A percentile compares a stretch with the other conserved stretches of the same genome.
phyloP scores from a whole-genome alignment of 2,888 invertebrate genomes.

The Galerucella pusilla region DNA sequence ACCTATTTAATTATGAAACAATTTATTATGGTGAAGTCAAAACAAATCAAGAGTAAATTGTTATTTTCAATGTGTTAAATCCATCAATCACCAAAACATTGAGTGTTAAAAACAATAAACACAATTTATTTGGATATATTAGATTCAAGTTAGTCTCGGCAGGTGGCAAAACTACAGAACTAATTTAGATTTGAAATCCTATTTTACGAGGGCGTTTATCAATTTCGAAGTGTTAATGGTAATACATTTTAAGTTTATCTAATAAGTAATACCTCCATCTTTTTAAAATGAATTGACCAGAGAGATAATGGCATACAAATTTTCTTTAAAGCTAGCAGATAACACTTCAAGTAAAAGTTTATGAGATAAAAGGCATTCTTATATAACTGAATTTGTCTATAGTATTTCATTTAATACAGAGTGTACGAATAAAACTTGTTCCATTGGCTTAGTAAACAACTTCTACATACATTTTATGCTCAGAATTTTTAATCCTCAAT shows the following conservation, averaged over 20 bases:
- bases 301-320: neutral
- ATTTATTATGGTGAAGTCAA: neutral
- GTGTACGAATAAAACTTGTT: neutral
- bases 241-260: neutral
- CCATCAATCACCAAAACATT: slow-evolving; percentile 7
- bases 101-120: neutral
- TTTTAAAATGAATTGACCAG: neutral
- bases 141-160: neutral
- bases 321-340: neutral
- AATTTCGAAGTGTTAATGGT: slow-evolving; percentile 6
- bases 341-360: neutral
- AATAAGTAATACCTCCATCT: neutral
- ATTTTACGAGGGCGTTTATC: slow-evolving; percentile 3
- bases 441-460: too few species aligned
- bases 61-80: neutral
- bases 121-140: neutral
- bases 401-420: neutral
- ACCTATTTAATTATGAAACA: neutral
- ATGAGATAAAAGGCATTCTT: neutral
- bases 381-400: neutral
- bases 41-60: neutral
- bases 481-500: too few species aligned
- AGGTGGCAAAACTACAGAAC: slow-evolving; percentile 6
- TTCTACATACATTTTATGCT: too few species aligned
- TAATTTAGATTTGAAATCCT: neutral